These are phyloP conservation scores for Gavia stellata DNA, from an alignment of 2,113 vertebrate species.

Conservation along the genomic window DNA sequence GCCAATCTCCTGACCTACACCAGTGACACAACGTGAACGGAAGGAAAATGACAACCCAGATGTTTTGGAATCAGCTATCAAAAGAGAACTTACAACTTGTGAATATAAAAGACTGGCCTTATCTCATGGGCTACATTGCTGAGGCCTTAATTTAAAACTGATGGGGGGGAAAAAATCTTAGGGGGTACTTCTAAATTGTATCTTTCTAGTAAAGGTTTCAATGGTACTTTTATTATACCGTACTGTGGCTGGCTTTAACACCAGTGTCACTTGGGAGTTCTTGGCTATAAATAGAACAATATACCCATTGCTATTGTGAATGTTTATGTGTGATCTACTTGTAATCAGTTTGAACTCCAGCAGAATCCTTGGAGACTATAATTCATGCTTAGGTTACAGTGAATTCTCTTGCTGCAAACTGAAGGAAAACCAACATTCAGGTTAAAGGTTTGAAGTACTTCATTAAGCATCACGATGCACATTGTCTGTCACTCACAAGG, in stretches of 20 bases:
- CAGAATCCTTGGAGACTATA: conserved; percentile 67
- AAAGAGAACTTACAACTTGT: conserved; percentile 49
- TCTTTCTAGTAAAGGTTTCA: conserved; percentile 65
- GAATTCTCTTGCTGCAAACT: conserved; percentile 72
- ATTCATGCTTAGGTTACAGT: conserved; percentile 66
- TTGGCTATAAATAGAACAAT: conserved; percentile 67
- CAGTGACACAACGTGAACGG: background rate
- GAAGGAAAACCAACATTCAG: conserved; percentile 1
- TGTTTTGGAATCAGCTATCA: conserved; percentile 16
- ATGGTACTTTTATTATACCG: conserved; percentile 80
- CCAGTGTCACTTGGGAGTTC: conserved; percentile 70
- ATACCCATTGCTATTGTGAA: conserved; percentile 52
- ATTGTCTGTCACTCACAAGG: background rate
- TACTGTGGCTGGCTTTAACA: conserved; percentile 76
- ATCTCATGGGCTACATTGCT: conserved; percentile 70
- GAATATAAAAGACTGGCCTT: conserved; percentile 70
- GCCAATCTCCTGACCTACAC: conserved; percentile 21
- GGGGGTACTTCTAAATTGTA: conserved; percentile 70
- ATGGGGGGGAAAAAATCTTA: background rate
- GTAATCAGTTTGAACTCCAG: conserved; percentile 74
- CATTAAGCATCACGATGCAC: background rate
- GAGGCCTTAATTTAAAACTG: conserved; percentile 82
- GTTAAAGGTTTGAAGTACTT: conserved; percentile 25
- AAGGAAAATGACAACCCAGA: background rate
- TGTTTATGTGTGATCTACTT: conserved; percentile 56